Evolutionary conservation across 2,888 invertebrate species (phyloP).

Genomic region (Spialia ferax): DNA sequence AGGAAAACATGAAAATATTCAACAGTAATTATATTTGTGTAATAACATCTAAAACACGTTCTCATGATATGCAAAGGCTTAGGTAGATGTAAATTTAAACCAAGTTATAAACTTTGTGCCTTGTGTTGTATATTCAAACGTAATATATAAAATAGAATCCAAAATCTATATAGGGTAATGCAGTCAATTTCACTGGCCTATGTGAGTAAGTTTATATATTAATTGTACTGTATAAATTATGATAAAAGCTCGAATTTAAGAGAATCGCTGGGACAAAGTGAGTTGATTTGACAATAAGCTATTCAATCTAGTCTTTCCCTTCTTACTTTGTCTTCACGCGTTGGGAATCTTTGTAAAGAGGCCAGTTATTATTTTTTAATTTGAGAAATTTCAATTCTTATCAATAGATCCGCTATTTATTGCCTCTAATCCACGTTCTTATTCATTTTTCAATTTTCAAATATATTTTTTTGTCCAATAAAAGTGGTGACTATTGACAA

Average conservation of each 20-base stretch:
- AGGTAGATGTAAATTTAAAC: conserved; percentile 55
- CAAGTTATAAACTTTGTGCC: conserved; percentile 75
- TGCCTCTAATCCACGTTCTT: too few relatives aligned
- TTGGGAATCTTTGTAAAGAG: conserved; percentile 13
- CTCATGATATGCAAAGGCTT: conserved; percentile 11
- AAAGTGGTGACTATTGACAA: too few relatives aligned
- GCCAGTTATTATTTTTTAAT: conserved; percentile 6
- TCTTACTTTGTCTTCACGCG: conserved; percentile 65
- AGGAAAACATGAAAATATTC: too few relatives aligned
- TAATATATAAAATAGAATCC: conserved; percentile 59
- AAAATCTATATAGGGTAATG: conserved; percentile 73
- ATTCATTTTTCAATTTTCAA: too few relatives aligned
- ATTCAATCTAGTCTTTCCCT: conserved; percentile 77
- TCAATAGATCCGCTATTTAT: background rate
- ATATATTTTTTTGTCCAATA: too few relatives aligned
- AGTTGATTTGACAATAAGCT: conserved; percentile 79
- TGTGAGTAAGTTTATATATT: conserved; percentile 66
- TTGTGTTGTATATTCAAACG: conserved; percentile 79
- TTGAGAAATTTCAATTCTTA: background rate
- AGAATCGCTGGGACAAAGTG: conserved; percentile 74
- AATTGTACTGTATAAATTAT: conserved; percentile 69
- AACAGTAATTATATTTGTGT: too few relatives aligned
- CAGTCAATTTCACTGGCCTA: conserved; percentile 83
- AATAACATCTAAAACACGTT: background rate
- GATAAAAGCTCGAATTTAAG: conserved; percentile 79